Percentiles rank a stretch among this genome's conserved stretches.
Evolutionary conservation across 2,113 vertebrate species (phyloP).

Genomic region (Colossoma macropomum): DNA sequence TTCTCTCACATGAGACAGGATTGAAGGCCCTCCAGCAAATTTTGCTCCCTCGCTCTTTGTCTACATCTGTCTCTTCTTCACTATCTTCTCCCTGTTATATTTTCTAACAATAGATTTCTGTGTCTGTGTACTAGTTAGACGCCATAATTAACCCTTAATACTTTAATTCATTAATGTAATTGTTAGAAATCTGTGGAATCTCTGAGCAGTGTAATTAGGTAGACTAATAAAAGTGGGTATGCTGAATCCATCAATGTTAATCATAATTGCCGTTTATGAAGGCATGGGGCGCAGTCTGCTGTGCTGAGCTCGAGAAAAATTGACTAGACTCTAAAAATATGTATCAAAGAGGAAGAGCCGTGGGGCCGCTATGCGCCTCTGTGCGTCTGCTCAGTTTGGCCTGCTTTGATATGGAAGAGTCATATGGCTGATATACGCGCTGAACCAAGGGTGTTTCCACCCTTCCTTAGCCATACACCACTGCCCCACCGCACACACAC

Average conservation of each 20-base stretch:
- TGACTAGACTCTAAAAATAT: slow-evolving; percentile 68
- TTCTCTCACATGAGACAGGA: slow-evolving; percentile 25
- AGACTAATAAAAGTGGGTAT: slow-evolving; percentile 72
- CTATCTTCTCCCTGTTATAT: slow-evolving; percentile 43
- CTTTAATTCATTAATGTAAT: slow-evolving; percentile 77
- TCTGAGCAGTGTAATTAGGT: slow-evolving; percentile 74
- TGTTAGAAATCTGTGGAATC: slow-evolving; percentile 72
- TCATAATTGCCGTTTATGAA: slow-evolving; percentile 75
- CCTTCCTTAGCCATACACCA: slow-evolving; percentile 32
- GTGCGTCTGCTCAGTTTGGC: slow-evolving; percentile 39
- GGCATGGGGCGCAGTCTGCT: slow-evolving; percentile 59
- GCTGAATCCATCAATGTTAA: slow-evolving; percentile 79
- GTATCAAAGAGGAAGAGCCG: slow-evolving; percentile 31
- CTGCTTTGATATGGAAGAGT: slow-evolving; percentile 34
- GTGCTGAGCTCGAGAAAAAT: slow-evolving; percentile 55
- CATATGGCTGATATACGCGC: slow-evolving; percentile 51
- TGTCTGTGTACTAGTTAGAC: slow-evolving; percentile 45
- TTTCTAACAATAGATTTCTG: slow-evolving; percentile 65
- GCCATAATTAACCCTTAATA: slow-evolving; percentile 73
- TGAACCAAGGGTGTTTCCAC: slow-evolving; percentile 60
- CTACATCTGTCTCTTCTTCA: slow-evolving; percentile 20
- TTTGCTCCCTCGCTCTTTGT: not conserved
- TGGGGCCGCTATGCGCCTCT: slow-evolving; percentile 13
- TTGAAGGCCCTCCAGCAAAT: slow-evolving; percentile 22
- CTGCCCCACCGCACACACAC: not conserved